phyloP scores from a whole-genome alignment of 1,140 invertebrate genomes.

The Holcopasites calliopsidis region DNA sequence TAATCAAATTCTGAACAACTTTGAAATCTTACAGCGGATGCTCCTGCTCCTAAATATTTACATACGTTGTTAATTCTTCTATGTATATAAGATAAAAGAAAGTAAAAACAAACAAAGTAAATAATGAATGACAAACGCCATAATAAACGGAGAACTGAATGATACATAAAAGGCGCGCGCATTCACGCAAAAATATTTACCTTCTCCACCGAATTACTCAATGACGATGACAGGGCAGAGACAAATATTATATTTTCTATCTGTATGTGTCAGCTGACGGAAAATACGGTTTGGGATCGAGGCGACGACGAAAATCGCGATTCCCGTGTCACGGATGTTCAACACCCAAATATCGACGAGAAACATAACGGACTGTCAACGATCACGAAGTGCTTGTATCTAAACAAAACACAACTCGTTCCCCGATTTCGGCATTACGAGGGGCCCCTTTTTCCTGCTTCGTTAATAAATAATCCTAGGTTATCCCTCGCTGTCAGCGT shows the following conservation, averaged over 20 bases:
- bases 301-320: not conserved
- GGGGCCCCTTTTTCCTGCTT: not conserved
- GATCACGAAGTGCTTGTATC: not conserved
- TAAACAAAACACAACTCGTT: constrained; percentile 28
- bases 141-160: not conserved
- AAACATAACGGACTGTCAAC: not conserved
- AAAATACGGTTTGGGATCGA: not conserved
- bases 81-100: no score
- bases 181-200: not conserved
- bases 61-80: not conserved
- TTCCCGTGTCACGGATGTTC: not conserved
- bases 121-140: not conserved
- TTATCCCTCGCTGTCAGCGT: not conserved
- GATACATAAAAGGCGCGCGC: no score
- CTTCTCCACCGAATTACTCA: not conserved
- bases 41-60: not conserved
- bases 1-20: no score
- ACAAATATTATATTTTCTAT: not conserved
- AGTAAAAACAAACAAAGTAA: not conserved
- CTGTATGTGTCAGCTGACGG: not conserved
- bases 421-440: not conserved
- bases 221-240: not conserved
- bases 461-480: constrained; percentile 14
- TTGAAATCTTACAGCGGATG: no score
- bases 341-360: not conserved